A percentile compares a stretch with the other conserved stretches of the same genome.
These are phyloP conservation scores for Rhea americana DNA, from an alignment of 2,113 vertebrate species.

Conservation along the genomic window DNA sequence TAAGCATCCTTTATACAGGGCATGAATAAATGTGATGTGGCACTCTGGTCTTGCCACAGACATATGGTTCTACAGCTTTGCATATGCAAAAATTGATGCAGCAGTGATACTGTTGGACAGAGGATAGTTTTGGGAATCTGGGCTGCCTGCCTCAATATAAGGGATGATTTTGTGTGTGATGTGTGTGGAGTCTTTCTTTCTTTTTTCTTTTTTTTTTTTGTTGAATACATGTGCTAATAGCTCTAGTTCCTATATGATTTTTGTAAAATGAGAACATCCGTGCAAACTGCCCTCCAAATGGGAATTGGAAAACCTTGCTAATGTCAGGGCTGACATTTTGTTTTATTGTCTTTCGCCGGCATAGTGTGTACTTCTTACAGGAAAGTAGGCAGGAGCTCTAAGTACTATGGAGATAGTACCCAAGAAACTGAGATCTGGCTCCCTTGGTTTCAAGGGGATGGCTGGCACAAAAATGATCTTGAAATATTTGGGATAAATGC, in stretches of 20 bases:
- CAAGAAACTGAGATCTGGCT: neutral
- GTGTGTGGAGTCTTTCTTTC: no score
- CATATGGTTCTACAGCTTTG: neutral
- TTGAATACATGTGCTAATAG: neutral
- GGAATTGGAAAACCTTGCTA: neutral
- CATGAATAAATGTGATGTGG: neutral
- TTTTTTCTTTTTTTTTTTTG: neutral
- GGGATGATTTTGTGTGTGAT: neutral
- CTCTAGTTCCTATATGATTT: accelerated
- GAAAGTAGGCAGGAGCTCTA: neutral
- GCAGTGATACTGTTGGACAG: neutral
- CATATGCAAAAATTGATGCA: neutral
- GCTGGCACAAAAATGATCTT: neutral
- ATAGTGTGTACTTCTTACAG: neutral
- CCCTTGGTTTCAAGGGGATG: neutral
- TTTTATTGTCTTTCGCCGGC: neutral
- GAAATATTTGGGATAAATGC: neutral
- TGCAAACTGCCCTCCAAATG: neutral
- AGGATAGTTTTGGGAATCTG: neutral
- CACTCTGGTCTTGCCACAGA: neutral
- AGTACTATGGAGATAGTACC: neutral
- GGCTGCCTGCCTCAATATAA: neutral
- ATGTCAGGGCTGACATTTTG: neutral
- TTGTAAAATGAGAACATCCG: neutral
- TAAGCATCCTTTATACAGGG: neutral